Evolutionary conservation across 2,888 invertebrate genomes (phyloP).

Genomic region (Dryobotodes eremita): DNA sequence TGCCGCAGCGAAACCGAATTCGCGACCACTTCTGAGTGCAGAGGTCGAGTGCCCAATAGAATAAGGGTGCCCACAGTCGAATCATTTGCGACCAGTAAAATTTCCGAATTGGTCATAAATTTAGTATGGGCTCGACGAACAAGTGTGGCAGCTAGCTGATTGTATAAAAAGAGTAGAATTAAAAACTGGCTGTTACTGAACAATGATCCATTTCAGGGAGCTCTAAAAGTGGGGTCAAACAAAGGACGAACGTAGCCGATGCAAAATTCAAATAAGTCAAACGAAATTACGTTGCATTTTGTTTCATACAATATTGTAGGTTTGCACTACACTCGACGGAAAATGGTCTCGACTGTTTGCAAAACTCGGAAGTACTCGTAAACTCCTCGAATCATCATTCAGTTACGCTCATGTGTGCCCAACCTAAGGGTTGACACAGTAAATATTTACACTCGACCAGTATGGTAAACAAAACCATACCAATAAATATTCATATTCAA

Average conservation of each 20-base stretch:
- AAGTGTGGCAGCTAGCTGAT: not conserved
- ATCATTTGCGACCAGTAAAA: not conserved
- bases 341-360: not conserved
- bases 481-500: slow-evolving; percentile 30
- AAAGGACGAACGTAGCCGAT: not conserved
- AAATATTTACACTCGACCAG: slow-evolving; percentile 40
- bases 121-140: not conserved
- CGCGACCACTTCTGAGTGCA: slow-evolving; percentile 1
- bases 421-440: slow-evolving; percentile 24
- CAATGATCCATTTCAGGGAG: not conserved
- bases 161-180: not conserved
- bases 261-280: not conserved
- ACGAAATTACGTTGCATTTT: not conserved
- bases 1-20: slow-evolving; percentile 36
- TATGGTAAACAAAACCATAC: slow-evolving; percentile 27
- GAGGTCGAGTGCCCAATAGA: slow-evolving; percentile 6
- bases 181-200: not conserved
- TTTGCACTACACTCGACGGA: not conserved
- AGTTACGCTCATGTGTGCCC: not conserved
- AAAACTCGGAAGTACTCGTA: not conserved
- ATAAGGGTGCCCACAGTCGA: not conserved
- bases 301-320: not conserved
- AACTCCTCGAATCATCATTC: not conserved
- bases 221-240: not conserved
- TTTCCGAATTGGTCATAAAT: not conserved